Evolutionary conservation across 2,888 invertebrate genomes (phyloP).

Genomic region (Synanthedon tipuliformis): DNA sequence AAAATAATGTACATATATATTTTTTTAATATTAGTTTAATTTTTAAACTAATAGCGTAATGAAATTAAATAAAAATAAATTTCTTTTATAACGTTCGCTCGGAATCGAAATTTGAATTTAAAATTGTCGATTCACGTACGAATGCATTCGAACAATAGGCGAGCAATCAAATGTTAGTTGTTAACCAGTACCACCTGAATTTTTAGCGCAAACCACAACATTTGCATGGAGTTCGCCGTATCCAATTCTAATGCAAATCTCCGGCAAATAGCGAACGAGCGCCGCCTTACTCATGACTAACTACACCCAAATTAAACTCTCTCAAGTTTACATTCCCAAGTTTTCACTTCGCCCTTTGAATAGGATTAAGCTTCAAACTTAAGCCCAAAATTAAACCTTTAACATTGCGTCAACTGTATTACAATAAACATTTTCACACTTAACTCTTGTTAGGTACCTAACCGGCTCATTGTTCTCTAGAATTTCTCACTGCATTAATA

Average conservation of each 20-base stretch:
- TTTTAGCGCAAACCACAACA: constrained; percentile 7
- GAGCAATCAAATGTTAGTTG: neutral
- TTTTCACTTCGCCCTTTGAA: constrained; percentile 19
- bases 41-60: too few relatives aligned
- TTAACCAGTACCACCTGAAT: neutral
- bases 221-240: constrained; percentile 18
- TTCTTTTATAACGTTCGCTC: too few relatives aligned
- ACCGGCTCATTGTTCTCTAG: too few relatives aligned
- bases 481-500: too few relatives aligned
- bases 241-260: constrained; percentile 40
- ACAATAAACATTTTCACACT: neutral
- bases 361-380: constrained; percentile 21
- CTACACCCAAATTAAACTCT: constrained; percentile 4
- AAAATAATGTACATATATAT: too few relatives aligned
- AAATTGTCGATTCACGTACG: too few relatives aligned
- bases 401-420: neutral
- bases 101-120: too few relatives aligned
- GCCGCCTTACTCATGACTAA: constrained; percentile 19
- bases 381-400: neutral
- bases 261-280: constrained; percentile 17
- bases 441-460: neutral
- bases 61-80: too few relatives aligned
- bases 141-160: neutral
- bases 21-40: too few relatives aligned
- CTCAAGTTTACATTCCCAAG: constrained; percentile 21